Evolutionary conservation across 2,113 vertebrate genomes (phyloP).

Genomic region (Microcebus griseorufus): DNA sequence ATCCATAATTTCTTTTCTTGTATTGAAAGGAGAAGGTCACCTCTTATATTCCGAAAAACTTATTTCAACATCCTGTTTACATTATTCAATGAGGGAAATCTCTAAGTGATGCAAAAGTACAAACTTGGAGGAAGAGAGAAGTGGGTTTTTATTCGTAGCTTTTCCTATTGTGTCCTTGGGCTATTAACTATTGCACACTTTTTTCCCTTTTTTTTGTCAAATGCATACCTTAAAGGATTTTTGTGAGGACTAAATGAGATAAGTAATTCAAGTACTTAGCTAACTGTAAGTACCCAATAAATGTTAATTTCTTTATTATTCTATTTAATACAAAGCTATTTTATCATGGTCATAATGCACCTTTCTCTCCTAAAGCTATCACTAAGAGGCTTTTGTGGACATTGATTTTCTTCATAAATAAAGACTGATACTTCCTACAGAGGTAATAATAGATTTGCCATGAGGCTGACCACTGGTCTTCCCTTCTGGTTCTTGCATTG

Average conservation of each 20-base stretch:
- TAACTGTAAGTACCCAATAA: slow-evolving; percentile 48
- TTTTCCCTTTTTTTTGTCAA: background rate
- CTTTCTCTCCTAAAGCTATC: slow-evolving; percentile 17
- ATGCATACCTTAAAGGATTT: background rate
- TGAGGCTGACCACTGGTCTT: background rate
- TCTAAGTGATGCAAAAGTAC: background rate
- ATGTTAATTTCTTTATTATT: slow-evolving; percentile 37
- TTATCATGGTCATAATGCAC: background rate
- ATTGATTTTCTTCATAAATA: slow-evolving; percentile 62
- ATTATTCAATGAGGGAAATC: slow-evolving; percentile 28
- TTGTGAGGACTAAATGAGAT: slow-evolving; percentile 19
- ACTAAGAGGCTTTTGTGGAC: slow-evolving; percentile 30
- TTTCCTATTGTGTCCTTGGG: background rate
- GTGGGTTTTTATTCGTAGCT: background rate
- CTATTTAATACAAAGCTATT: slow-evolving; percentile 26
- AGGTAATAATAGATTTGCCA: slow-evolving; percentile 35
- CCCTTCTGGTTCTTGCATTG: background rate
- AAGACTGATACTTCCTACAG: slow-evolving; percentile 35
- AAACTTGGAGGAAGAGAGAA: background rate
- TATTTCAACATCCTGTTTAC: background rate
- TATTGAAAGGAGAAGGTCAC: background rate
- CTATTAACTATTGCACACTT: background rate
- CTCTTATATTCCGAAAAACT: background rate
- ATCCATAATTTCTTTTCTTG: background rate
- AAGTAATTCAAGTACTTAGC: slow-evolving; percentile 46